Base-by-base conservation (phyloP, 2,888 invertebrate species). In the Phyllotreta striolata region DNA sequence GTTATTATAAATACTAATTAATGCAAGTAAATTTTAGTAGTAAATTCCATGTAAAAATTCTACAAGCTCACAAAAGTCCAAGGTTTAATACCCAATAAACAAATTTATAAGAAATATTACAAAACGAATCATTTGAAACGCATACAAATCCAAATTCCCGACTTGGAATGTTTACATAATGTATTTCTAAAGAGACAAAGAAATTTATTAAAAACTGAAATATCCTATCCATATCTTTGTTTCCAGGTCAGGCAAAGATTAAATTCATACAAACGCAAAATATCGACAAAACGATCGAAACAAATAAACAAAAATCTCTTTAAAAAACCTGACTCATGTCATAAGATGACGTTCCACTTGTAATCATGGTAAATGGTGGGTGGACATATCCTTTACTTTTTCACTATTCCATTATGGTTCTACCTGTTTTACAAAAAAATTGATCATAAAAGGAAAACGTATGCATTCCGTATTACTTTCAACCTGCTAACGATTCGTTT, bases 301-400 rank as follows among this genome's bases (percentile, higher is more conserved):
- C 66, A 39, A 40, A 24, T 55, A 13, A 41, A 38, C 10, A 46
- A n/a, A 43, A 52, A 24, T 57, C 51, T 64, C 55, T 54, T 56
- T 59, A 51, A 63, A 65, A 66, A 66, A 64, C 70, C 73, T 74
- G 75, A 75, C 69, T 74, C 73, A 75, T 73, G 67, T 62, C 67
- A 62, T 61, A 62, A 63, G 64, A 70, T 74, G 73, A 74, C 73
- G 72, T 72, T 67, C 71, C 64, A 67, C 64, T 66, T 67, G 60
- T 64, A 64, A 70, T 58, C 62, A 63, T 58, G 61, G 72, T 66
- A 69, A 70, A 70, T 71, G 69, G 77, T 77, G 77, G 77, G 77
- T 76, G 77, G 76, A 74, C 12, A 34, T 40, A 58, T 63, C 44
- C 38, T 59, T 13, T 55, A 62, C 54, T 56, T 64, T 61, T 24